Base-by-base conservation (phyloP, 1,140 invertebrate species). In the Thalassaphorura encarpata region DNA sequence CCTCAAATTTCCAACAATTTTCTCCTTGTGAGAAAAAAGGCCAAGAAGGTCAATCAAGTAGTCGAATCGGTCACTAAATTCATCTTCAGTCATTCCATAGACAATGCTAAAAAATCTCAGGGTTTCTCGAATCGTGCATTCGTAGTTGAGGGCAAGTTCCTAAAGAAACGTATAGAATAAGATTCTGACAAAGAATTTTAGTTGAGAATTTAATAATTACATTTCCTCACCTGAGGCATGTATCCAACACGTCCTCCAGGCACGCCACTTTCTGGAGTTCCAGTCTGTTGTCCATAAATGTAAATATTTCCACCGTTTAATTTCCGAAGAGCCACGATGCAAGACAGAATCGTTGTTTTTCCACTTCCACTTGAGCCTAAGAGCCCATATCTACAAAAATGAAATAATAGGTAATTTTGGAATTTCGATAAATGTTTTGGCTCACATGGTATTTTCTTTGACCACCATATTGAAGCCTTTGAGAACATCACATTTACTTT, bases 1-100 rank as follows among this genome's bases (percentile, higher is more conserved):
- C 84, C 85, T 90, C 23, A 93, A 79, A 71, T 92, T 89, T 73
- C 87, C 86, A 0, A 97, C 86, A 65, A 87, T 74, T 48, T 87
- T 75, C 67, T 83, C 87, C 66, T 87, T 80, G 62, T 84, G 83
- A 2, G 89, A 89, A 58, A 94, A 73, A 70, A 91, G 85, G 1
- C n/a, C n/a, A n/a, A 94, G 75, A 69, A 97, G 92, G 66, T 88
- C 82, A 0, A 96, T 69, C 2, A 97, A 75, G 72, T 96, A 96
- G 57, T 85, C 79, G 8, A 70, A 72, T 47, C 75, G 61, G 33
- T 71, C 64, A n/a, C 69, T 56, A 18, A 78, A 71, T 47, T 69
- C 61, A 6, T 56, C 24, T 4, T 47, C 31, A 1, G 31, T 64
- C 72, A 80, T 75, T 15, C 71, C 70, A 60, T 76, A 75, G 19